Conservation (phyloP, 2,113 vertebrate species). For the Cyanoramphus novaezelandiae region DNA sequence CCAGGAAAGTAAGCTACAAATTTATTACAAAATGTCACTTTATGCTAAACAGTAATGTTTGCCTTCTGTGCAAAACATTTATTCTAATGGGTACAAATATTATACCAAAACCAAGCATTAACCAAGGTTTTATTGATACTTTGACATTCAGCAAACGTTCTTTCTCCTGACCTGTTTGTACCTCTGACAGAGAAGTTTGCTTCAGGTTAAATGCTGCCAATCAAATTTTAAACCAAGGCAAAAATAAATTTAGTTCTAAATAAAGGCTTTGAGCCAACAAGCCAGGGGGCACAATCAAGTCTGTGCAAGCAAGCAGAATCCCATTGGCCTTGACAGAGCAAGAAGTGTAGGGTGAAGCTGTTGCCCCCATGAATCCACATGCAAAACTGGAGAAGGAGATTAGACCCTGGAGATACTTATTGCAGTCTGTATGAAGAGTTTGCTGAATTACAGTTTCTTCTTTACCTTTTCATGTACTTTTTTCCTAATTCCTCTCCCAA, state of each 20-base stretch:
- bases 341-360: not conserved
- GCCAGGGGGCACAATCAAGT: no score
- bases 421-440: not conserved
- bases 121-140: not conserved
- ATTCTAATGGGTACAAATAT: not conserved
- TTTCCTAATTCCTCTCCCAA: not conserved
- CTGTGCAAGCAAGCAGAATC: not conserved
- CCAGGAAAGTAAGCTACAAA: not conserved
- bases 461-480: not conserved
- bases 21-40: not conserved
- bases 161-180: not conserved
- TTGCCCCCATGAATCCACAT: accelerated
- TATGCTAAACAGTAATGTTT: not conserved
- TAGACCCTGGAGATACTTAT: not conserved
- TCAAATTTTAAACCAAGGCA: not conserved
- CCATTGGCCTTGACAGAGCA: not conserved
- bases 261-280: not conserved
- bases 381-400: not conserved
- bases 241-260: not conserved
- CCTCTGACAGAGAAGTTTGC: not conserved
- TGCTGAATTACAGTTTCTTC: not conserved
- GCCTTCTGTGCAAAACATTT: not conserved
- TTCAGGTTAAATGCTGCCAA: not conserved
- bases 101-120: not conserved
- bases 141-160: not conserved